Evolutionary conservation across 2,888 invertebrate species (phyloP).

Genomic region (Tubulanus polymorphus): DNA sequence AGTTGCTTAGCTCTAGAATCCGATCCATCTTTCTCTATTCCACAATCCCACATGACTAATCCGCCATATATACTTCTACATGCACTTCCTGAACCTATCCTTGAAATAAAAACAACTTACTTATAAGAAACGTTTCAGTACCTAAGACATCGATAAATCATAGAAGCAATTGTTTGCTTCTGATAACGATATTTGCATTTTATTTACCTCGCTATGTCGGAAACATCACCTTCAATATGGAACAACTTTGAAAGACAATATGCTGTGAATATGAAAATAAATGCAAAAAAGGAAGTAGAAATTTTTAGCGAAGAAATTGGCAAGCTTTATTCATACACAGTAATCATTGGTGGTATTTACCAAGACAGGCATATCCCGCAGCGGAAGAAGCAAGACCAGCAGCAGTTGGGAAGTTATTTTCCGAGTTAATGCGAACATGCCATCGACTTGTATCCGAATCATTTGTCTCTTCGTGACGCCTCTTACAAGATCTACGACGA

Average conservation of each 20-base stretch:
- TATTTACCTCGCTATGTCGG: slow-evolving; percentile 66
- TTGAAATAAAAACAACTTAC: slow-evolving; percentile 20
- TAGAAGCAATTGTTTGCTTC: neutral
- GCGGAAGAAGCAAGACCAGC: slow-evolving; percentile 98
- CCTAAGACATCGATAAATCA: neutral
- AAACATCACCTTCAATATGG: slow-evolving; percentile 40
- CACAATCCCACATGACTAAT: slow-evolving; percentile 85
- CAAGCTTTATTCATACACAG: neutral
- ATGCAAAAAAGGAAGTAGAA: neutral
- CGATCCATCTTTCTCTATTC: slow-evolving; percentile 32
- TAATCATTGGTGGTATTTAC: slow-evolving; percentile 54
- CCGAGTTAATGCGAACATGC: slow-evolving; percentile 54
- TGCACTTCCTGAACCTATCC: slow-evolving; percentile 82
- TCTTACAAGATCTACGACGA: slow-evolving; percentile 53
- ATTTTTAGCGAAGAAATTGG: neutral
- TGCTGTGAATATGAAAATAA: slow-evolving; percentile 55
- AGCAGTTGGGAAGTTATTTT: slow-evolving; percentile 97
- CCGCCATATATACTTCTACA: slow-evolving; percentile 93
- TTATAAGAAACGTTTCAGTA: neutral
- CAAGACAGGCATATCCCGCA: slow-evolving; percentile 92
- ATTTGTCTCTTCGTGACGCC: slow-evolving; percentile 13
- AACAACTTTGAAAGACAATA: slow-evolving; percentile 65
- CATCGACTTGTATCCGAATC: slow-evolving; percentile 14
- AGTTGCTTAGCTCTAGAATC: slow-evolving; percentile 56
- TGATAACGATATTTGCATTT: neutral